A percentile compares a stretch with the other conserved stretches of the same genome.
phyloP scores from a whole-genome alignment of 53 echinoderm and acorn worm species.

The Henricia sp. region DNA sequence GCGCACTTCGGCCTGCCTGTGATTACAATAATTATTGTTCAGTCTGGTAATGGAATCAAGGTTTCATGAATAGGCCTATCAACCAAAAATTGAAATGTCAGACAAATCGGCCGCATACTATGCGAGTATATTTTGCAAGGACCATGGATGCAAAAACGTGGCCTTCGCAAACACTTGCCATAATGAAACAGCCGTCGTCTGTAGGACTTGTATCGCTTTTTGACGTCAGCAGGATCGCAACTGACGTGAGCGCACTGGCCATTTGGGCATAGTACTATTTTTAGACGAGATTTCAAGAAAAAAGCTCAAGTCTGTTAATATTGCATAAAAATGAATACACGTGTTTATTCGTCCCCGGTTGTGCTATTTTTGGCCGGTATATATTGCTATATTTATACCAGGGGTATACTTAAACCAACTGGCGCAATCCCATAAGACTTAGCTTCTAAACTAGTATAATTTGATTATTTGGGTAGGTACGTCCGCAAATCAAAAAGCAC shows the following conservation, averaged over 20 bases:
- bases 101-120: not conserved
- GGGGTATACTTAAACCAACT: too few species aligned
- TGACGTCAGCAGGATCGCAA: conserved; percentile 51
- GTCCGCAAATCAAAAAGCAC: too few species aligned
- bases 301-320: conserved; percentile 17
- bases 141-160: not conserved
- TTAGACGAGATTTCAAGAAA: conserved; percentile 43
- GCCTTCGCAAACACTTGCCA: not conserved
- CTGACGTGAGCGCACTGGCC: conserved; percentile 52
- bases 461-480: too few species aligned
- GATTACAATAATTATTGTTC: too few species aligned
- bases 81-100: too few species aligned
- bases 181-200: conserved; percentile 23
- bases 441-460: too few species aligned
- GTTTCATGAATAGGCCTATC: too few species aligned
- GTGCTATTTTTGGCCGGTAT: conserved; percentile 40
- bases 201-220: not conserved
- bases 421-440: too few species aligned
- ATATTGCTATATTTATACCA: too few species aligned
- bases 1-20: too few species aligned
- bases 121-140: not conserved
- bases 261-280: conserved; percentile 42
- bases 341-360: not conserved
- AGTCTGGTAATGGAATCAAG: too few species aligned
- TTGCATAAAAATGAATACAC: conserved; percentile 10